phyloP scores from a whole-genome alignment of 2,113 vertebrate species.

The Procavia capensis region DNA sequence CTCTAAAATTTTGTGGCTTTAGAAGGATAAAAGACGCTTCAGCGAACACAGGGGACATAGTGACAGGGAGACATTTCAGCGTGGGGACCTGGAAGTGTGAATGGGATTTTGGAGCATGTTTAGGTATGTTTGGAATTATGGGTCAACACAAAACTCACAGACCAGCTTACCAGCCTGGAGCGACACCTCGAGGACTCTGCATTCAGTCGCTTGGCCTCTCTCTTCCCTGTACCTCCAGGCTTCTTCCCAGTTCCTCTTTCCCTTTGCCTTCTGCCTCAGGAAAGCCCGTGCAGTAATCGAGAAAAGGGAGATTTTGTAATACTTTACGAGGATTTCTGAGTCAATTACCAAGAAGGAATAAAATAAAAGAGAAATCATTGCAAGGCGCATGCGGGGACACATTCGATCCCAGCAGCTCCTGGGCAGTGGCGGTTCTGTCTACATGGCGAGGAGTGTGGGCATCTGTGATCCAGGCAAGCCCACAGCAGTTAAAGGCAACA shows the following conservation, averaged over 20 bases:
- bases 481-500: slow-evolving; percentile 78
- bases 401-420: slow-evolving; percentile 51
- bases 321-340: slow-evolving; percentile 72
- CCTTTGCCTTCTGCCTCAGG: neutral
- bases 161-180: neutral
- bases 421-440: slow-evolving; percentile 60
- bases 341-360: slow-evolving; percentile 46
- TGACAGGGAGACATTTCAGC: neutral
- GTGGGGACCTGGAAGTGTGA: neutral
- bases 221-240: neutral
- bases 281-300: neutral
- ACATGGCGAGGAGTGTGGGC: neutral
- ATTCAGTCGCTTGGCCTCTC: accelerated
- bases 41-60: neutral
- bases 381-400: neutral
- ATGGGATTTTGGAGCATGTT: accelerated
- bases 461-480: slow-evolving; percentile 35
- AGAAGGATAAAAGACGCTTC: slow-evolving; percentile 22
- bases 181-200: accelerated
- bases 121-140: neutral
- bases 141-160: neutral
- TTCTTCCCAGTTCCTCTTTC: neutral
- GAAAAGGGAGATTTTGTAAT: slow-evolving; percentile 10
- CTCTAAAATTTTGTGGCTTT: slow-evolving; percentile 72
- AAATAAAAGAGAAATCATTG: slow-evolving; percentile 70